Conservation (phyloP, 2,888 invertebrate genomes). For the Zhuqinia jingwanae region DNA sequence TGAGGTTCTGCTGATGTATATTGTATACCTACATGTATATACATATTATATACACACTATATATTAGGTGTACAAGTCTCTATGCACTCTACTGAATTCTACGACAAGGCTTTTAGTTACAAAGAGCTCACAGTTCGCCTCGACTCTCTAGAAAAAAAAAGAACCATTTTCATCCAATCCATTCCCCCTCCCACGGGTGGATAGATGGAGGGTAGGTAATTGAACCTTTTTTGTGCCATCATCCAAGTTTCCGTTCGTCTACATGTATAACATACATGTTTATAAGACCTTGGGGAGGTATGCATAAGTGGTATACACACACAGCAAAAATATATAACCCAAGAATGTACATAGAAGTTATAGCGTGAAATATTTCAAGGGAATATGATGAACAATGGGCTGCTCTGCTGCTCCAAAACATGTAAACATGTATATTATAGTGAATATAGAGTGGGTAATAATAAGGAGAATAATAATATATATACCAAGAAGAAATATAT, state of each 20-base stretch:
- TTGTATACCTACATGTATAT: slow-evolving; percentile 5
- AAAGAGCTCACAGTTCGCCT: too few species aligned
- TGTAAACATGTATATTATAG: not conserved
- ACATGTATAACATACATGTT: slow-evolving; percentile 47
- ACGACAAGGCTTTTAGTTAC: slow-evolving; percentile 23
- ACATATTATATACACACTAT: too few species aligned
- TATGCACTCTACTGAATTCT: not conserved
- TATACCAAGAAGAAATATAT: slow-evolving; percentile 10
- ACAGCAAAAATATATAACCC: too few species aligned
- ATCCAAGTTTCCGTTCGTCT: slow-evolving; percentile 72
- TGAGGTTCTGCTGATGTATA: not conserved
- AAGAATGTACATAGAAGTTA: too few species aligned
- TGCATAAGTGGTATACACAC: slow-evolving; percentile 41
- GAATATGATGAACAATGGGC: slow-evolving; percentile 48
- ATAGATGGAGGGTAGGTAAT: slow-evolving; percentile 76
- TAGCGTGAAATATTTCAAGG: slow-evolving; percentile 40
- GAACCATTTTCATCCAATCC: slow-evolving; percentile 71
- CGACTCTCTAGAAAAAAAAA: slow-evolving; percentile 8
- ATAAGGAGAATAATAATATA: slow-evolving; percentile 11
- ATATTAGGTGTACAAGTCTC: too few species aligned
- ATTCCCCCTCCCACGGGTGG: slow-evolving; percentile 75
- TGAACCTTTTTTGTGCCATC: slow-evolving; percentile 79
- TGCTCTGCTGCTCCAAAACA: not conserved
- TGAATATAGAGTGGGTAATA: not conserved
- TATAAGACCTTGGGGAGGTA: slow-evolving; percentile 72